Evolutionary conservation across 2,797 vertebrate species (phyloP).

Genomic region (Lates japonicus): DNA sequence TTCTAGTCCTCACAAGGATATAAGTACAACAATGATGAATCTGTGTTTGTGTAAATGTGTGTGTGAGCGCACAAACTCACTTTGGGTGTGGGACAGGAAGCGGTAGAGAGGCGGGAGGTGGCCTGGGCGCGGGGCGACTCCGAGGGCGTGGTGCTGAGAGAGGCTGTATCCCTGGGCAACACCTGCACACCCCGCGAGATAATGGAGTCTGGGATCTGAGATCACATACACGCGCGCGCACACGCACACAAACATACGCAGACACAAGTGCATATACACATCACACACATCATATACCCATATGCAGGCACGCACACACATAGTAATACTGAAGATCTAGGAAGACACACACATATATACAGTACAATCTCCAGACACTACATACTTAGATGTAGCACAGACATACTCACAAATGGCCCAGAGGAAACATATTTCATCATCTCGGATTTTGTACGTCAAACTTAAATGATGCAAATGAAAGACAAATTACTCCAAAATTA

Average conservation of each 20-base stretch:
- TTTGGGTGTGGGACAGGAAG: conserved; percentile 99
- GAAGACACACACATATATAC: neutral
- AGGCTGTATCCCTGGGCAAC: conserved; percentile 97
- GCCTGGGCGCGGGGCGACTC: conserved; percentile 98
- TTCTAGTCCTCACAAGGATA: conserved; percentile 9
- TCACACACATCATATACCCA: conserved; percentile 31
- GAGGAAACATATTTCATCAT: conserved; percentile 11
- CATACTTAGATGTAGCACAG: conserved; percentile 30
- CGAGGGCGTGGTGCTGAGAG: conserved; percentile 98
- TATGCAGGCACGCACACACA: conserved; percentile 13
- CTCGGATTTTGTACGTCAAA: neutral
- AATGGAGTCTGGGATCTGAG: conserved; percentile 98
- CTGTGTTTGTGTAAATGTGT: conserved; percentile 8
- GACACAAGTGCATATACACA: conserved; percentile 20
- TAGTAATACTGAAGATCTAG: conserved; percentile 18
- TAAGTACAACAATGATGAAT: neutral
- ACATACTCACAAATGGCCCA: conserved; percentile 28
- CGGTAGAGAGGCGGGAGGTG: conserved; percentile 98
- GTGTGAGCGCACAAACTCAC: conserved; percentile 83
- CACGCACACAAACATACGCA: conserved; percentile 24
- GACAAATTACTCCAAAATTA: conserved; percentile 33
- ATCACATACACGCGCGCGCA: conserved; percentile 45
- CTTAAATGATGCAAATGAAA: conserved; percentile 28
- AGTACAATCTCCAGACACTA: conserved; percentile 12
- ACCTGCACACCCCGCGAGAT: conserved; percentile 99